A percentile compares a stretch with the other conserved stretches of the same genome.
phyloP scores from a whole-genome alignment of 2,888 invertebrate species.

The Campaea margaritaria region DNA sequence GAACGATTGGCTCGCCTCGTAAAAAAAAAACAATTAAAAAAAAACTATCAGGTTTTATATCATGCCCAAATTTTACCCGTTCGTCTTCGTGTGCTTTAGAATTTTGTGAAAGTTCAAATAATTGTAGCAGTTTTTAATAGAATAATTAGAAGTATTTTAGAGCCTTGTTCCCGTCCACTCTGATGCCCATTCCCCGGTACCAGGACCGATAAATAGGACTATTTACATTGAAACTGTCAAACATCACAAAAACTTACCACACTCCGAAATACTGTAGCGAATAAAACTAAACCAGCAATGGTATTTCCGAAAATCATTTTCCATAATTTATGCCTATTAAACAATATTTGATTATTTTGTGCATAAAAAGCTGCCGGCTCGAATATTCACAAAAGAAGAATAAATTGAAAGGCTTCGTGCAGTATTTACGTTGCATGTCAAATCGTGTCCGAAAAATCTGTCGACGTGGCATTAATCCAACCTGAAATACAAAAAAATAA shows the following conservation, averaged over 20 bases:
- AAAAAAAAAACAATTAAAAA: too few species aligned
- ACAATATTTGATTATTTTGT: slow-evolving; percentile 32
- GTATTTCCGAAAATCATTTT: slow-evolving; percentile 37
- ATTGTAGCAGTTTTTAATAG: too few species aligned
- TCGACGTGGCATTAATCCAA: not conserved
- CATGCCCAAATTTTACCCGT: too few species aligned
- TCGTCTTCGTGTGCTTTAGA: too few species aligned
- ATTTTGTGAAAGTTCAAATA: too few species aligned
- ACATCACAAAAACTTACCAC: slow-evolving; percentile 28
- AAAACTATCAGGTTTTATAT: too few species aligned
- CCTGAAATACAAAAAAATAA: not conserved
- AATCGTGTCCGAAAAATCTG: slow-evolving; percentile 13
- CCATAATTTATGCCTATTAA: slow-evolving; percentile 27
- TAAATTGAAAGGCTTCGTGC: slow-evolving; percentile 32
- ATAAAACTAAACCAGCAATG: slow-evolving; percentile 24
- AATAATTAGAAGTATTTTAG: too few species aligned
- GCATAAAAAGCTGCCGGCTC: slow-evolving; percentile 35
- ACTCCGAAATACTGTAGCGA: slow-evolving; percentile 20
- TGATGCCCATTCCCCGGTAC: too few species aligned
- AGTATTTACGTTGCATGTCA: slow-evolving; percentile 36
- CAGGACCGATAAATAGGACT: too few species aligned
- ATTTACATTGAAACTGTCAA: not conserved
- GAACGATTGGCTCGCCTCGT: too few species aligned
- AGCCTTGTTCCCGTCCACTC: too few species aligned
- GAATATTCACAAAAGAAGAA: slow-evolving; percentile 28